Conservation (phyloP, 2,113 vertebrate species). For the Odocoileus hemionus region DNA sequence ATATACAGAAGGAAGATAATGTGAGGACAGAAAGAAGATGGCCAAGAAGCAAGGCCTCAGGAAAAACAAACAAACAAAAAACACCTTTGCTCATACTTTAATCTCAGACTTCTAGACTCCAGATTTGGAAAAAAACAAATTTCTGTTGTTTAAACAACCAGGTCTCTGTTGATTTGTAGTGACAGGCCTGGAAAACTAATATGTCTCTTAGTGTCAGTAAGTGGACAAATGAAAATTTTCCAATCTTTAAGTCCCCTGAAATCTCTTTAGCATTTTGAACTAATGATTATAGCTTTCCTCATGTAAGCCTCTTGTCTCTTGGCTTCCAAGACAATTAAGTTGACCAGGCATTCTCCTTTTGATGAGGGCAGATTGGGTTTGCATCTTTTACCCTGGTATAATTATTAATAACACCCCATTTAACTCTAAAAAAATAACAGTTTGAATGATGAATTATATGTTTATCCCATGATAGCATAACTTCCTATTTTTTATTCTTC, state of each 20-base stretch:
- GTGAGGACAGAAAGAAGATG: not conserved
- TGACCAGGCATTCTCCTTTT: not conserved
- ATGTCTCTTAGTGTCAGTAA: not conserved
- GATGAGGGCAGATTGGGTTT: not conserved
- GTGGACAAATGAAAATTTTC: not conserved
- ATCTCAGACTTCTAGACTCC: not conserved
- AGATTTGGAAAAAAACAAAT: not conserved
- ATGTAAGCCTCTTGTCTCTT: not conserved
- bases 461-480: not conserved
- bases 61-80: not conserved
- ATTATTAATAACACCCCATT: not conserved
- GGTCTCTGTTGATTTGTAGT: not conserved
- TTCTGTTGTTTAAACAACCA: not conserved
- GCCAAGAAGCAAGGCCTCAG: not conserved
- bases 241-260: not conserved
- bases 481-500: not conserved
- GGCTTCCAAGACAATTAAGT: not conserved
- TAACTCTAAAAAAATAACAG: not conserved
- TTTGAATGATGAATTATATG: not conserved
- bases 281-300: not conserved
- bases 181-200: not conserved
- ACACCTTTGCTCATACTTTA: no score
- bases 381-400: not conserved
- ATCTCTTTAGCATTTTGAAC: not conserved
- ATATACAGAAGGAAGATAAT: not conserved